Base-by-base conservation (phyloP, 2,888 invertebrate species). In the Esperia sulphurella region DNA sequence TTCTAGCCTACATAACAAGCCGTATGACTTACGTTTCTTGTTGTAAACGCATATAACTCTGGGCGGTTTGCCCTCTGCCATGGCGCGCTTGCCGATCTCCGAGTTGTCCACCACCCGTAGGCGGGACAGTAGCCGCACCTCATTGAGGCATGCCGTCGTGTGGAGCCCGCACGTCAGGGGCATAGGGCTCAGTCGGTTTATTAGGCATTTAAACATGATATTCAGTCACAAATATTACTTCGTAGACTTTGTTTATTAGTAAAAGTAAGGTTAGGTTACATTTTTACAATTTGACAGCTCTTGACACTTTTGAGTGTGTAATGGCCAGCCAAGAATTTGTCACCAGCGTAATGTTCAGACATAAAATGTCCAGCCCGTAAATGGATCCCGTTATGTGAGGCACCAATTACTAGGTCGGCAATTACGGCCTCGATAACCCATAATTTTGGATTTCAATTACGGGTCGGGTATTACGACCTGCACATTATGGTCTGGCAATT, bases 41-140 rank as follows among this genome's bases (percentile, higher is more conserved):
- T 96, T 98, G 71, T 98, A 98, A 49, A 99, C 94, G 73, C 98
- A 97, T 68, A 99, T 98, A 67, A 96, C 93, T 78, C 93, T 94
- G 0, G 98, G 97, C 9, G 98, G 97, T 81, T 95, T 96, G 42
- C 98, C 98, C 74, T 97, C 96, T 1, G 95, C 93, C 95, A 97
- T 97, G 1, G 98, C 98, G 73, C 95, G 92, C 77, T 96, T 97
- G 33, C 99, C 99, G 52, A 99, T 93, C 59, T 95, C 94, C 48
- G 98, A 98, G 82, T 99, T 99, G 81, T 99, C 99, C 2, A 99
- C 99, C 6, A 98, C 97, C 65, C 97, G 91, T 12, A 98, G 85
- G 43, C 97, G 90, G 1, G 96, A 92, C 58, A 96, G 68, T 71
- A 94, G 93, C 38, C 93, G 91, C 43, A 96, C 94, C 83, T 96